Conservation (phyloP, 2,888 invertebrate genomes). For the Tenthredo livida region DNA sequence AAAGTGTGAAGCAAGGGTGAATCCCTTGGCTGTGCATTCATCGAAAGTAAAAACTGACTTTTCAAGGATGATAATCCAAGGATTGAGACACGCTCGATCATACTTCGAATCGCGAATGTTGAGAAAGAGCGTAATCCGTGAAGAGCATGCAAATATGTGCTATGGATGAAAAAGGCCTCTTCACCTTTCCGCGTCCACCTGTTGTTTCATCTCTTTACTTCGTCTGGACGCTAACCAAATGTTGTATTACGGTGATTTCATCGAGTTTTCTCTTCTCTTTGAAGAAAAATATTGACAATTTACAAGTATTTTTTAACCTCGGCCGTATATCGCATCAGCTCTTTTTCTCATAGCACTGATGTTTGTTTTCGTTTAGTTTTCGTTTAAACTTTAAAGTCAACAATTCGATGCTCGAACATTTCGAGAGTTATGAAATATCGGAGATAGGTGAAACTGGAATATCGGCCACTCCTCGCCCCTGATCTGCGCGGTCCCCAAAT, state of each 20-base stretch:
- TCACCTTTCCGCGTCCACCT: background rate
- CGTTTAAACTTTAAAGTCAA: background rate
- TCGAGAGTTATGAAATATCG: background rate
- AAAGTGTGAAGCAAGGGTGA: no score
- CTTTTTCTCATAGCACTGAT: background rate
- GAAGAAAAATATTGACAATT: constrained; percentile 40
- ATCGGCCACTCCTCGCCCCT: background rate
- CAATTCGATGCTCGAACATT: background rate
- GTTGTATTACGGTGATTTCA: constrained; percentile 19
- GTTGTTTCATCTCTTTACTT: background rate
- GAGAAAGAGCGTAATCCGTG: background rate
- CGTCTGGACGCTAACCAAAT: constrained; percentile 16
- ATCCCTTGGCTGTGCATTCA: no score
- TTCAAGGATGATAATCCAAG: no score
- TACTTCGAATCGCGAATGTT: background rate
- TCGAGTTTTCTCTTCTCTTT: background rate
- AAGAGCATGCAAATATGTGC: background rate
- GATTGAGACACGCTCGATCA: background rate
- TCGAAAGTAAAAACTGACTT: no score
- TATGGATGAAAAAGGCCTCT: background rate
- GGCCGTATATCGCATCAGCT: background rate
- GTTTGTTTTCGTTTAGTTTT: background rate
- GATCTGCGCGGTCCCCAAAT: background rate
- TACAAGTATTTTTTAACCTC: constrained; percentile 23
- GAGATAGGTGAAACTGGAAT: no score